These are phyloP conservation scores for Cygnus olor DNA, from an alignment of 2,797 vertebrate species.

Conservation along the genomic window DNA sequence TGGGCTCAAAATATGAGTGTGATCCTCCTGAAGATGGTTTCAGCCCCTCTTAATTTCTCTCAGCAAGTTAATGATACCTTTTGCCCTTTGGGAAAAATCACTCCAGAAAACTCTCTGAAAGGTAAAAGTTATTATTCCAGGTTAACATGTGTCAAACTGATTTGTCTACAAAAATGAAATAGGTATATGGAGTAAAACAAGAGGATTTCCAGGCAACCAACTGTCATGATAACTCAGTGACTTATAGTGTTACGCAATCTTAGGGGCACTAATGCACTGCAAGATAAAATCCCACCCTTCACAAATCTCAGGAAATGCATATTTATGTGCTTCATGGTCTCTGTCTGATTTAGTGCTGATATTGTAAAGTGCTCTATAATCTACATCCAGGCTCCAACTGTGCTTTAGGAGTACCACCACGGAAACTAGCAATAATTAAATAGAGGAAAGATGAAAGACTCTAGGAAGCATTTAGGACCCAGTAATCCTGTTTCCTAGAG, in stretches of 20 bases:
- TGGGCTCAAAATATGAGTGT: background rate
- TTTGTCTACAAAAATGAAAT: slow-evolving; percentile 38
- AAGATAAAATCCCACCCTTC: slow-evolving; percentile 55
- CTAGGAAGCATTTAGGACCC: slow-evolving; percentile 53
- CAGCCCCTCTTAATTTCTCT: background rate
- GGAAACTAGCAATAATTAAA: slow-evolving; percentile 71
- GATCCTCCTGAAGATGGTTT: background rate
- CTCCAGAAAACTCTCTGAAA: background rate
- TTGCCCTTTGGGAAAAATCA: background rate
- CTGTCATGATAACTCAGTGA: slow-evolving; percentile 37
- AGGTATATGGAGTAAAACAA: background rate
- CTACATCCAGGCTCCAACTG: slow-evolving; percentile 46
- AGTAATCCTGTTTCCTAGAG: slow-evolving; percentile 56
- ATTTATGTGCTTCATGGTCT: slow-evolving; percentile 1
- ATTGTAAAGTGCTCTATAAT: slow-evolving; percentile 57
- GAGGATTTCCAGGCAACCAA: slow-evolving; percentile 34
- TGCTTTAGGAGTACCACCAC: slow-evolving; percentile 40
- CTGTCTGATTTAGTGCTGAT: slow-evolving; percentile 59
- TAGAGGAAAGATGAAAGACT: slow-evolving; percentile 65
- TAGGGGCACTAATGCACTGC: slow-evolving; percentile 40
- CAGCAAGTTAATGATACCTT: background rate
- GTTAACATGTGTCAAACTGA: slow-evolving; percentile 37
- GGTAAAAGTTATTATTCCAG: slow-evolving; percentile 9
- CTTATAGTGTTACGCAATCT: slow-evolving; percentile 19
- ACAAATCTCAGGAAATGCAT: slow-evolving; percentile 49